Percentiles rank a stretch among this genome's conserved stretches.
phyloP scores from a whole-genome alignment of 2,888 invertebrate genomes.

The Trachelus iudaicus region DNA sequence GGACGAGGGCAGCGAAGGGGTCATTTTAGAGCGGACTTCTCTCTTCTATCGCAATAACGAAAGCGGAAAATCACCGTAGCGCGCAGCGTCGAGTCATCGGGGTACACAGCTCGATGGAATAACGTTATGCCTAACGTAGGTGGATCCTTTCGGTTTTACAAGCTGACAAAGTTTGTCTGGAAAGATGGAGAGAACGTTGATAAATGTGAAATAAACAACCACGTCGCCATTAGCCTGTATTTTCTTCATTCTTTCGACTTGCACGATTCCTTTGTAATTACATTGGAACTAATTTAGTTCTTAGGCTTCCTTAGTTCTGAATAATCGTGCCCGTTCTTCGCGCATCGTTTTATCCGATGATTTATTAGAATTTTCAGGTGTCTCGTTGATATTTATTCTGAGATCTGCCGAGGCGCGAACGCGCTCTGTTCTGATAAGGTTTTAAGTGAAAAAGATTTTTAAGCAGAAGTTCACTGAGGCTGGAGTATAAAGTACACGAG shows the following conservation, averaged over 20 bases:
- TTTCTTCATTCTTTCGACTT: not conserved
- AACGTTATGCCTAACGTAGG: not conserved
- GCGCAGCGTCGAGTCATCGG: constrained; percentile 3
- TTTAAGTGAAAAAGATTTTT: not conserved
- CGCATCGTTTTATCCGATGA: not conserved
- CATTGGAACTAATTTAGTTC: not conserved
- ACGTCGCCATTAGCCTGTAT: not conserved
- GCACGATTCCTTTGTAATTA: not conserved
- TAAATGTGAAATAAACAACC: not conserved
- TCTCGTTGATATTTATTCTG: not conserved
- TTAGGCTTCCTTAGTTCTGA: not conserved
- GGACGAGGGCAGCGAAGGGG: constrained; percentile 12
- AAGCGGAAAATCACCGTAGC: constrained; percentile 6
- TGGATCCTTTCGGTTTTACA: not conserved
- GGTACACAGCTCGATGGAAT: not conserved
- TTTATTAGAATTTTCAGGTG: not conserved
- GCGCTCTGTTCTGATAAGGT: not conserved
- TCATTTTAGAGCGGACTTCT: not conserved
- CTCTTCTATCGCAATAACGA: constrained; percentile 11
- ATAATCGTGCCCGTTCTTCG: not conserved
- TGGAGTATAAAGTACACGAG: not conserved
- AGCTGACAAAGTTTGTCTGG: not conserved
- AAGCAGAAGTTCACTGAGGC: not conserved
- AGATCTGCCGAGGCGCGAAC: not conserved
- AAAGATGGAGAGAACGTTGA: not conserved